Evolutionary conservation across 1,140 invertebrate genomes (phyloP), one percentile per base, ranked within the genome.

Genomic region (Dendrolimus kikuchii): DNA sequence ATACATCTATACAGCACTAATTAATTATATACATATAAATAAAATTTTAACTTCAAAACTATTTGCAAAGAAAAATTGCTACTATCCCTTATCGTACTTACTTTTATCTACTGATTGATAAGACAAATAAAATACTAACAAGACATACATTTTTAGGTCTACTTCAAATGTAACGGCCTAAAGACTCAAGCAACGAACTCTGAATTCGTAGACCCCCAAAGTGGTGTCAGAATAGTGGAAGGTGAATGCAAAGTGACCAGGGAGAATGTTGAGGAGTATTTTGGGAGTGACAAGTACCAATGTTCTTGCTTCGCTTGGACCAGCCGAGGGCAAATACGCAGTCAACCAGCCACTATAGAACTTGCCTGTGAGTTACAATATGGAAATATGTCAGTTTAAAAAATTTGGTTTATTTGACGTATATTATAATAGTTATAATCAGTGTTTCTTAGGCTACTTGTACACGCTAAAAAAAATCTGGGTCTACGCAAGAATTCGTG

Each of bases 291-390:
- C 42, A 95, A 94, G 68, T 95, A 93, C 86, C 93, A 94, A 74
- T 98, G 96, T 83, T 92, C 95, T 51, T 98, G 96, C 79, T 90
- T 95, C 59, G 96, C 96, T 3, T 96, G 94, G 94, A 92, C 92
- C 51, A 90, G 91, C 41, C 85, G 90, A 57, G 93, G 86, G 5
- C 91, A 93, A 60, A 94, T 94, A 61, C 92, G 92, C 68, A 97
- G 95, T 81, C 93, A 94, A 67, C 89, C 93, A 0, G 95, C 95
- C 44, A 91, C 90, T 23, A 91, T 98, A 40, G 93, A 95, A 67
- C 91, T 95, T 59, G 95, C 96, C 66, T 97, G 96, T 98, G 88
- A 96, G 96, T 96, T 41, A 5, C 4, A 6, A 46, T 46, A 7
- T 38, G 8, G 37, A 6, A 38, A 2, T 45, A 45, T 8, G 43